Base-by-base conservation (phyloP, 2,113 vertebrate species). In the Planiliza haematocheilus region DNA sequence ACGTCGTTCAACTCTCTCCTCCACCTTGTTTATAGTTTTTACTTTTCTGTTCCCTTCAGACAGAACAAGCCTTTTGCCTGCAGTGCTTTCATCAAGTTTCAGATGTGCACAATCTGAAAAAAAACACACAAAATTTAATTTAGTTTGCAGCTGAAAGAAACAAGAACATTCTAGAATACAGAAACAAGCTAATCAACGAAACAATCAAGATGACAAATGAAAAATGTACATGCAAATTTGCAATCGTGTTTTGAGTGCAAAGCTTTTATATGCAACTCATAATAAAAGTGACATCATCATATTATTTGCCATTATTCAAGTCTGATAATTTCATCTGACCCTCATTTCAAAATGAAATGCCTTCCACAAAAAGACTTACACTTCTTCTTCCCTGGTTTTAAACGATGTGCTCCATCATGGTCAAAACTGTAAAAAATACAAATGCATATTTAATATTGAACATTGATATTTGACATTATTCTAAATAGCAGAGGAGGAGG, bases 301-400 rank as follows among this genome's bases (percentile, higher is more conserved):
- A 30, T 30, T 5, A 30, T 30, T 30, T 30, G 5, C 8, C 38
- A 3, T 3, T 41, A 41, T 9, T 10, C 24, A 30, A 30, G 24
- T 13, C 14, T 14, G 11, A 43, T 43, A 7, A n/a, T n/a, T n/a
- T n/a, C n/a, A 42, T 42, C 11, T n/a, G n/a, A n/a, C n/a, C n/a
- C n/a, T n/a, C n/a, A n/a, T n/a, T n/a, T n/a, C n/a, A n/a, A 20
- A 0, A 36, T n/a, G 7, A 10, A 45, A 30, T 11, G 59, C n/a
- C n/a, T n/a, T n/a, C n/a, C n/a, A n/a, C n/a, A n/a, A 5, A 55
- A 24, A 42, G 6, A 70, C 83, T 56, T 73, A 86, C 83, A 86
- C 60, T 86, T 86, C 48, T 76, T 79, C n/a, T 72, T 10, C 12
- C 70, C 83, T 30, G 76, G 59, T 34, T 79, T 86, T 30, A 86